Conservation (phyloP, 2,797 vertebrate genomes). For the Acestrorhynchus altus region DNA sequence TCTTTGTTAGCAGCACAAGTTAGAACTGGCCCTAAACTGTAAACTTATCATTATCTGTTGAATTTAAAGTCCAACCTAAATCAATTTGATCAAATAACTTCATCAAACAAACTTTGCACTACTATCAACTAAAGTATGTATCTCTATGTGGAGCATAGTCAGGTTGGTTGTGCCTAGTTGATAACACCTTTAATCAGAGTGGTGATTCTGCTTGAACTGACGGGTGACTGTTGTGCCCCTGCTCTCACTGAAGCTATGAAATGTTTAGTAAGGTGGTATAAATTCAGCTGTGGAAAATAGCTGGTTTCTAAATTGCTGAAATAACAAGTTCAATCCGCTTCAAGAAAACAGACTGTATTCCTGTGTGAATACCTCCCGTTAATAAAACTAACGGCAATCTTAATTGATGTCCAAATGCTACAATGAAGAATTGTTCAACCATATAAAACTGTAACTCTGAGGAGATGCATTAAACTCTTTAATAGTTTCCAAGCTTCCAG, state of each 20-base stretch:
- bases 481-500: constrained; percentile 45
- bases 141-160: neutral
- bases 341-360: constrained; percentile 64
- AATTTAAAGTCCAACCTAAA: no score
- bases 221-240: neutral
- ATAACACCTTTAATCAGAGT: neutral
- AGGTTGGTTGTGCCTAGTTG: neutral
- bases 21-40: no score
- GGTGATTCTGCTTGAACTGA: neutral
- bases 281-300: constrained; percentile 54
- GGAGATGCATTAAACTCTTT: constrained; percentile 54
- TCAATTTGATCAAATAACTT: no score
- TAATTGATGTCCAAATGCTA: constrained; percentile 66
- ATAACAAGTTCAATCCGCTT: constrained; percentile 68
- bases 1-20: no score
- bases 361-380: constrained; percentile 68
- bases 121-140: neutral
- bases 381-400: constrained; percentile 69
- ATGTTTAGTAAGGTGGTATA: constrained; percentile 27
- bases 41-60: no score
- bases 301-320: constrained; percentile 63
- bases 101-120: no score
- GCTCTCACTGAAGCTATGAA: constrained; percentile 28
- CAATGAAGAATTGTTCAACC: constrained; percentile 64
- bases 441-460: constrained; percentile 41